phyloP scores from a whole-genome alignment of 2,888 invertebrate species.

The Heteromyza rotundicornis region DNA sequence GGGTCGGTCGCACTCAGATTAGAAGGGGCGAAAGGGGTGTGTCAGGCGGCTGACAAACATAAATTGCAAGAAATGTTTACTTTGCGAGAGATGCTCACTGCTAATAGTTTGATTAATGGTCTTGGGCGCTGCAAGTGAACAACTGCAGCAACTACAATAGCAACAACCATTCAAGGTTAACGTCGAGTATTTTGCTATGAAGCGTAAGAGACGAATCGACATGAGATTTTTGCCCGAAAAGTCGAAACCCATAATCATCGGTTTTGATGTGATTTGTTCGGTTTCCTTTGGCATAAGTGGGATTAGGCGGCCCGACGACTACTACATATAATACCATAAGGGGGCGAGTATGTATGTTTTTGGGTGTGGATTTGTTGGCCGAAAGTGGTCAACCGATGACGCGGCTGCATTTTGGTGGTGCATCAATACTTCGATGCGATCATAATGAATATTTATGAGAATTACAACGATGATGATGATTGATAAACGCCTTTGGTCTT shows the following conservation, averaged over 20 bases:
- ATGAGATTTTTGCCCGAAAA: constrained; percentile 20
- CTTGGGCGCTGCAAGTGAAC: constrained; percentile 38
- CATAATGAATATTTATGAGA: constrained; percentile 34
- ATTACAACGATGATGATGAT: constrained; percentile 21
- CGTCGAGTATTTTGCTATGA: too few species aligned
- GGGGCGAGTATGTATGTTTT: neutral
- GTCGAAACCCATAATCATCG: constrained; percentile 35
- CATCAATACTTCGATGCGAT: constrained; percentile 24
- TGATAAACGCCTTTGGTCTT: constrained; percentile 29
- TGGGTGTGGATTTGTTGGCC: constrained; percentile 27
- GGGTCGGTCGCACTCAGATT: neutral
- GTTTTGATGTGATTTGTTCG: constrained; percentile 30
- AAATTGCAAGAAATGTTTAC: constrained; percentile 33
- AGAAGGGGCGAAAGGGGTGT: constrained; percentile 42
- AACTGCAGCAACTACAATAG: too few species aligned
- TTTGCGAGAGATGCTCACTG: constrained; percentile 37
- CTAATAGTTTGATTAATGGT: constrained; percentile 64
- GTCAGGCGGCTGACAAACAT: constrained; percentile 33
- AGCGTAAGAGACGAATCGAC: constrained; percentile 2
- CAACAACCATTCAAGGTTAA: constrained; percentile 11
- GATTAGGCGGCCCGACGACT: constrained; percentile 4
- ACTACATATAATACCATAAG: neutral
- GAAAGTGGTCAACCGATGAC: constrained; percentile 38
- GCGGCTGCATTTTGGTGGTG: constrained; percentile 23
- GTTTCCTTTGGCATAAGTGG: constrained; percentile 14